Base-by-base conservation (phyloP, 1,140 invertebrate genomes). In the Caenorhabditis elegans region DNA sequence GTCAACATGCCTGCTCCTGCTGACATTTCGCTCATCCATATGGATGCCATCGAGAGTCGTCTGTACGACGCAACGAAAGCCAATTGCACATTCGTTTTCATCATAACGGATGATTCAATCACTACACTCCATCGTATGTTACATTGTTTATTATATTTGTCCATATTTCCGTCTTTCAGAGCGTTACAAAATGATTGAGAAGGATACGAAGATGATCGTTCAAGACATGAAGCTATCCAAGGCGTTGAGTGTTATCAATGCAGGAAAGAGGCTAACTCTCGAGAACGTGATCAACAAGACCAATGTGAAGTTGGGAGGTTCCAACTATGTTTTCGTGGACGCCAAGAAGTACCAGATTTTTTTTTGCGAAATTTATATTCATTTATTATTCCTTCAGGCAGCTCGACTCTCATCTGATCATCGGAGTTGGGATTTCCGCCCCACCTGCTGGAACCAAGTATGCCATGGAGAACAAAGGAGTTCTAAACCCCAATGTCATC, bases 361-460 rank as follows among this genome's bases (percentile, higher is more conserved):
- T 0, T 8, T 43, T 46, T n/a, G n/a, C n/a, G n/a, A 3, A 11
- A 75, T 11, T 31, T 1, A 22, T 26, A 17, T 13, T 3, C n/a
- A 34, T 19, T 36, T 28, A 5, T 43, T 43, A 11, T 31, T 5
- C 3, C 26, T 53, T 17, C 22, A 78, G 60, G 39, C 48, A 84
- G 26, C 28, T 47, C 10, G 43, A 34, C 6, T 43, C 13, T 70
- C n/a, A n/a, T 26, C 75, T 85, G 3, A 46, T 85, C 34, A 70
- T 85, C 49, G 85, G 85, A 43, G 26, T 85, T 17, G 84, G 49
- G 10, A 53, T 85, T 17, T 83, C 81, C 26, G 60, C 84, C 28
- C 83, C 83, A 28, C 78, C 84, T 19, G 84, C 83, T 17, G 39
- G 84, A 3, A 49, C 34, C 15, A 46, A 26, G 15, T 53, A 65